These are phyloP conservation scores for Drosophila crucigera DNA, from an alignment of 2,888 invertebrate genomes.

Conservation along the genomic window DNA sequence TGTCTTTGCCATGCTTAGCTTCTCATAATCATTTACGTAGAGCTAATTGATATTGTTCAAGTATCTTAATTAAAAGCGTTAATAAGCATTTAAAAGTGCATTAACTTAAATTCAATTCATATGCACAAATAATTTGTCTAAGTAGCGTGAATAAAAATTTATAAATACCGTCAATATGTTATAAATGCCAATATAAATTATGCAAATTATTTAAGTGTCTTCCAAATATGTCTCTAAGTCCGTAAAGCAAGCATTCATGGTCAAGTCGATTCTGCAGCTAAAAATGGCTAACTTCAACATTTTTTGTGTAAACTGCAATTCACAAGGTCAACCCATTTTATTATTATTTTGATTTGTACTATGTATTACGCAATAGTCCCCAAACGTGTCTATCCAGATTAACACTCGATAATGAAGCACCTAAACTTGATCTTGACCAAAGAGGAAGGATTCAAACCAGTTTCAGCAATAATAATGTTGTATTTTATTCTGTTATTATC, in stretches of 20 bases:
- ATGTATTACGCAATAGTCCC: conserved; percentile 55
- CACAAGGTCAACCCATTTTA: conserved; percentile 45
- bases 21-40: too few species aligned
- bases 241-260: conserved; percentile 3
- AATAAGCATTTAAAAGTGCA: conserved; percentile 19
- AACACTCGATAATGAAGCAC: conserved; percentile 54
- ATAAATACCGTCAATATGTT: conserved; percentile 26
- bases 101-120: conserved; percentile 20
- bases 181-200: conserved; percentile 36
- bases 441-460: conserved; percentile 54
- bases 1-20: not conserved
- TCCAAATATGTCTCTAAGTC: not conserved
- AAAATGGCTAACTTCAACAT: conserved; percentile 1
- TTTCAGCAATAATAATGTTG: conserved; percentile 39
- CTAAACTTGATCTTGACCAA: conserved; percentile 61
- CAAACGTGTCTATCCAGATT: conserved; percentile 60
- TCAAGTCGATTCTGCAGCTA: not conserved
- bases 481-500: conserved; percentile 24
- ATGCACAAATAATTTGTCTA: conserved; percentile 22
- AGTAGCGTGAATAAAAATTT: conserved; percentile 51
- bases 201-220: conserved; percentile 7
- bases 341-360: not conserved
- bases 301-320: conserved; percentile 3
- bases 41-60: too few species aligned
- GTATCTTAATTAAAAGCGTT: too few species aligned